A percentile compares a stretch with the other conserved stretches of the same genome.
Conservation (phyloP, 2,888 invertebrate species). For the Dynastes grantii region DNA sequence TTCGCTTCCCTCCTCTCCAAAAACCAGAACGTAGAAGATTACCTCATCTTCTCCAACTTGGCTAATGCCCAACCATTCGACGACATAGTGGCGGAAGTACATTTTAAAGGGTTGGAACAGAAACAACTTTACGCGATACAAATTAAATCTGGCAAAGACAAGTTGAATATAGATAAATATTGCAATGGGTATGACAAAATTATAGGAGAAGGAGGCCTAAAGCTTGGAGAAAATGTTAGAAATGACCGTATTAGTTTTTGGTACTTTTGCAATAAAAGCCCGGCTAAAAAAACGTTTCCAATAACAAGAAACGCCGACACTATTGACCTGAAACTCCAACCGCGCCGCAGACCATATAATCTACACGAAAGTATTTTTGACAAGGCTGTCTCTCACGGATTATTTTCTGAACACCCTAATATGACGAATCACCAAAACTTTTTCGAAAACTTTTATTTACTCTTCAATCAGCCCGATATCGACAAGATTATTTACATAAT, state of each 20-base stretch:
- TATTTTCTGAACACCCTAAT: background rate
- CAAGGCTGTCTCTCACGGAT: background rate
- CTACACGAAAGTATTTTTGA: background rate
- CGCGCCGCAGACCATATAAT: background rate
- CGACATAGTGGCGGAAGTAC: background rate
- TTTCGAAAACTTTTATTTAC: background rate
- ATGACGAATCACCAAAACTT: background rate
- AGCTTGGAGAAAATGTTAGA: background rate
- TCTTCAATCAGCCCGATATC: background rate
- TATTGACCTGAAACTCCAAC: background rate
- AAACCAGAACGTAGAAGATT: background rate
- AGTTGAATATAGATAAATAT: conserved; percentile 3
- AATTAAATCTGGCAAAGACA: background rate
- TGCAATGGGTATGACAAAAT: background rate
- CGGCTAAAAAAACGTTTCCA: background rate
- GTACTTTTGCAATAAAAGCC: background rate
- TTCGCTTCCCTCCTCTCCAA: background rate
- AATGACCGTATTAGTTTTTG: background rate
- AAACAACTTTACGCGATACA: background rate
- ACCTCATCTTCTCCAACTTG: background rate
- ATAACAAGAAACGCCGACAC: background rate
- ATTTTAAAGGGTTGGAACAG: too few species aligned
- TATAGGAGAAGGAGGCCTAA: background rate
- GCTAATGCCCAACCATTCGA: background rate
- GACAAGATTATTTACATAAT: background rate